A percentile compares a stretch with the other conserved stretches of the same genome.
Evolutionary conservation across 2,113 vertebrate genomes (phyloP).

Genomic region (Tragulus kanchil): DNA sequence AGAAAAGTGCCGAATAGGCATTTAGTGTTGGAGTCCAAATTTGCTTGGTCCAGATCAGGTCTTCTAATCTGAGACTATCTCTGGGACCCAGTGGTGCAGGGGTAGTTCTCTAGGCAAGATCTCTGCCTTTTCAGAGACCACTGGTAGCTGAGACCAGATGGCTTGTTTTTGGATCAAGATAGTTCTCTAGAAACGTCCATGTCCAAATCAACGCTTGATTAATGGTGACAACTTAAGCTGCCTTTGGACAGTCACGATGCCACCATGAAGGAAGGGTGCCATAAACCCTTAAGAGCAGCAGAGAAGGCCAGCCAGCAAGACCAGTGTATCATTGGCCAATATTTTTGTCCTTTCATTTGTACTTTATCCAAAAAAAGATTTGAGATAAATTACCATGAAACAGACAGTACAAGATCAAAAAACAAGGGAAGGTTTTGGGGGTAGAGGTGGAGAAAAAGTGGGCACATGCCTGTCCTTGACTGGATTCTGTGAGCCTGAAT

Average conservation of each 20-base stretch:
- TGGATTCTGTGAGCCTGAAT: neutral
- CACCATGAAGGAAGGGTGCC: neutral
- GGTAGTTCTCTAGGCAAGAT: neutral
- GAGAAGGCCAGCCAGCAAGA: neutral
- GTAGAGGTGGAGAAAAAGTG: neutral
- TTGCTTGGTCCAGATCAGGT: neutral
- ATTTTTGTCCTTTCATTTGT: constrained; percentile 40
- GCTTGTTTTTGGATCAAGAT: neutral
- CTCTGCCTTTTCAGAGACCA: neutral
- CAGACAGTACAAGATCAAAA: neutral
- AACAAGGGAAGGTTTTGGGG: neutral
- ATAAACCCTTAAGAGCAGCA: neutral
- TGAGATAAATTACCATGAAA: constrained; percentile 46
- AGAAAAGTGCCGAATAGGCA: neutral
- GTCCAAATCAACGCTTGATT: neutral
- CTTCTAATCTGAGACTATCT: constrained; percentile 19
- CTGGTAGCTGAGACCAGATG: neutral
- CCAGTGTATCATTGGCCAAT: neutral
- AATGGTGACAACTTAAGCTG: neutral
- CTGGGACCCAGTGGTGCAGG: neutral
- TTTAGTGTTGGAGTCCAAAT: neutral
- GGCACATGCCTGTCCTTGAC: neutral
- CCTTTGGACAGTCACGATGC: constrained; percentile 14
- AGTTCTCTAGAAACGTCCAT: neutral
- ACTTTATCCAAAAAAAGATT: neutral